Conservation (phyloP, 2,797 vertebrate species). For the Luscinia luscinia region DNA sequence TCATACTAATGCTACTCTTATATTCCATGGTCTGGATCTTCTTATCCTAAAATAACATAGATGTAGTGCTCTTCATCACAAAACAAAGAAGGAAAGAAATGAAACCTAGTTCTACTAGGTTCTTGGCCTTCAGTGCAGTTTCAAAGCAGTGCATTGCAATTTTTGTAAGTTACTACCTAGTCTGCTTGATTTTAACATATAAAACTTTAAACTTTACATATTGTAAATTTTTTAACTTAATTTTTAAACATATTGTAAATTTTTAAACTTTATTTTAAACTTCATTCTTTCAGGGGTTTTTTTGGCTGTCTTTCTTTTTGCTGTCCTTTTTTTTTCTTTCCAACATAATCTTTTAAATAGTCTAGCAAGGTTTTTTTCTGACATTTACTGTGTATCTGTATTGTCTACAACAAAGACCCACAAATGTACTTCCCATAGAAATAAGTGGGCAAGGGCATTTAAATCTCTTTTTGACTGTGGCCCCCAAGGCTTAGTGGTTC, state of each 20-base stretch:
- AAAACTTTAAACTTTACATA: neutral
- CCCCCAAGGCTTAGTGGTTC: neutral
- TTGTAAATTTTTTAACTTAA: neutral
- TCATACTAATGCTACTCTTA: neutral
- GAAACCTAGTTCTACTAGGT: neutral
- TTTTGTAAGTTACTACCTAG: neutral
- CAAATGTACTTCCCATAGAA: neutral
- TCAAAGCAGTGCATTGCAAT: too few species aligned
- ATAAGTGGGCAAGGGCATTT: neutral
- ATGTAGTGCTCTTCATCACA: neutral
- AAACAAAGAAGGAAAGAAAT: neutral
- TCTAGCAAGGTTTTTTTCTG: neutral
- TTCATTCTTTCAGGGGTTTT: neutral
- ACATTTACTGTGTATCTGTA: neutral
- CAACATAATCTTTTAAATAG: neutral
- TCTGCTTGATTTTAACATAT: neutral
- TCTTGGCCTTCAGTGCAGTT: neutral
- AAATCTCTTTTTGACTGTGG: neutral
- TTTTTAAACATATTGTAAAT: neutral
- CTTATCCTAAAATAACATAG: neutral
- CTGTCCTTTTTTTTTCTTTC: neutral
- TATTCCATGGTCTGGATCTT: neutral
- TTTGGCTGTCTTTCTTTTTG: neutral
- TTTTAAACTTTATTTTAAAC: neutral
- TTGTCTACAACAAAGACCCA: neutral